Evolutionary conservation across 1,140 invertebrate species (phyloP).

Genomic region (Yoshiicerus persimilis): DNA sequence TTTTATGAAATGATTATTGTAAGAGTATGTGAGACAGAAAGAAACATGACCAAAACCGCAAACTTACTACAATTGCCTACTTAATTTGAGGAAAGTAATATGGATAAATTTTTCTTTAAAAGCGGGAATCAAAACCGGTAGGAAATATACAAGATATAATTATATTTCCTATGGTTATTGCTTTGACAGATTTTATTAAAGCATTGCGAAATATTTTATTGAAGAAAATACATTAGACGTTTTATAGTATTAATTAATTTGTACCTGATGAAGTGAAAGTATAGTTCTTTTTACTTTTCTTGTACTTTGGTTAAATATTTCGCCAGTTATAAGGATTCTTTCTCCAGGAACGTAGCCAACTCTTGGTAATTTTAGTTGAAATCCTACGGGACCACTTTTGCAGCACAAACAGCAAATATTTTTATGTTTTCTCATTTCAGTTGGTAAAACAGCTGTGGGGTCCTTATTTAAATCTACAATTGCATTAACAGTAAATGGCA

Average conservation of each 20-base stretch:
- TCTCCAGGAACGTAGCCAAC: constrained; percentile 48
- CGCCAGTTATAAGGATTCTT: constrained; percentile 48
- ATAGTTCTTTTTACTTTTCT: neutral
- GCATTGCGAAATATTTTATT: no score
- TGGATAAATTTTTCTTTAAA: no score
- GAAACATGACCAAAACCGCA: no score
- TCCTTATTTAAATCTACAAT: constrained; percentile 80
- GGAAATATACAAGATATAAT: no score
- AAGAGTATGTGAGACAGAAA: no score
- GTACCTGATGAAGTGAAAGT: constrained; percentile 23
- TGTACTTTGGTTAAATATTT: constrained; percentile 31
- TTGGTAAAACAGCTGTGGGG: constrained; percentile 55
- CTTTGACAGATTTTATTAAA: no score
- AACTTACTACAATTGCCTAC: no score
- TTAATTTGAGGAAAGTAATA: no score
- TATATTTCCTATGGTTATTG: no score
- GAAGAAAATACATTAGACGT: neutral
- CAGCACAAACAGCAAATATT: constrained; percentile 53
- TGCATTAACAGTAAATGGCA: constrained; percentile 79
- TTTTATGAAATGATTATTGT: no score
- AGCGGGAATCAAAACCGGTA: no score
- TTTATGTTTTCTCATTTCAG: constrained; percentile 59
- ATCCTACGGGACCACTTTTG: constrained; percentile 57
- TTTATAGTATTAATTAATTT: neutral
- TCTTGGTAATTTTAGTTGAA: constrained; percentile 52